Conservation (phyloP, 2,888 invertebrate species). For the Rhynchonema sp. region DNA sequence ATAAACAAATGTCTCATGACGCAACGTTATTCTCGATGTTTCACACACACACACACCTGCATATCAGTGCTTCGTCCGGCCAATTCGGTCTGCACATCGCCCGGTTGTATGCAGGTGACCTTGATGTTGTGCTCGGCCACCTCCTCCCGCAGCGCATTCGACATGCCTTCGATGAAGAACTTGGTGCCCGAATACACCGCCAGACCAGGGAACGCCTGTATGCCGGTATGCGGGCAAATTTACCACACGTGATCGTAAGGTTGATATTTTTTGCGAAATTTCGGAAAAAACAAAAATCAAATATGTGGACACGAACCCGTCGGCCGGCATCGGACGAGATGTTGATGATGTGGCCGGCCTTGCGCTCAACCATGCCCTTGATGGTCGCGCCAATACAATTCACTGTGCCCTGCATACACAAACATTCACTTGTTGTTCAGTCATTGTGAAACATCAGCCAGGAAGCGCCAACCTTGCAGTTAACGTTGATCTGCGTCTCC, state of each 20-base stretch:
- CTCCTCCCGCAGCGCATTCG: slow-evolving; percentile 30
- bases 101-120: slow-evolving; percentile 34
- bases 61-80: slow-evolving; percentile 24
- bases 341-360: slow-evolving; percentile 31
- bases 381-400: slow-evolving; percentile 30
- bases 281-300: neutral
- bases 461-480: slow-evolving; percentile 25
- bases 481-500: slow-evolving; percentile 30
- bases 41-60: too few species aligned
- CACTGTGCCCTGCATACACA: slow-evolving; percentile 25
- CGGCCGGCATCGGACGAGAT: slow-evolving; percentile 33
- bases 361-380: slow-evolving; percentile 28
- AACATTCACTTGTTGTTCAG: neutral
- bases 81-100: slow-evolving; percentile 31
- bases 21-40: too few species aligned
- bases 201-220: slow-evolving; percentile 26
- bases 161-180: slow-evolving; percentile 33
- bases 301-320: slow-evolving; percentile 16
- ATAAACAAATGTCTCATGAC: too few species aligned
- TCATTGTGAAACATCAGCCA: too few species aligned
- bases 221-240: neutral
- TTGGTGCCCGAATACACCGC: slow-evolving; percentile 34
- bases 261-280: too few species aligned
- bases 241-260: neutral
- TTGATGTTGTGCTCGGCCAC: slow-evolving; percentile 25